Percentiles rank a stretch among this genome's conserved stretches.
Conservation (phyloP, 1,140 invertebrate species). For the Anoplolepis gracilipes region DNA sequence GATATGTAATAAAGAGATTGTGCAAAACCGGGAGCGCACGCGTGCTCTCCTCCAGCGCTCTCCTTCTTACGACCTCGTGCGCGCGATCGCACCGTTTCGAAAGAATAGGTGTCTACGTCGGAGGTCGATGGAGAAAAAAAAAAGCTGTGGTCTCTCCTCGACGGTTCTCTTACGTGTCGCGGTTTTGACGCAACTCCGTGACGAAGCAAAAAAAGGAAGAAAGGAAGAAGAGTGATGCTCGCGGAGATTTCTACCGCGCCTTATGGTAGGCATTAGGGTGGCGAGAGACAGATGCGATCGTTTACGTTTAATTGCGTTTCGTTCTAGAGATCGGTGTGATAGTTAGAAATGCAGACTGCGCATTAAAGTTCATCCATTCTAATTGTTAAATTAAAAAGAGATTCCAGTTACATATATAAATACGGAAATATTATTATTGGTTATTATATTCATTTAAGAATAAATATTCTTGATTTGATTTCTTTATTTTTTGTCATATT, state of each 20-base stretch:
- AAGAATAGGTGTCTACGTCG: constrained; percentile 51
- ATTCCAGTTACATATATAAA: not conserved
- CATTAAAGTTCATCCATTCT: not conserved
- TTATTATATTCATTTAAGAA: not conserved
- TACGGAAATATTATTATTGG: not conserved
- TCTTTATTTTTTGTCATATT: not conserved
- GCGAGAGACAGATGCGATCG: not conserved
- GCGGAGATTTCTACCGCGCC: not conserved
- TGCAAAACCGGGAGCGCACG: constrained; percentile 35
- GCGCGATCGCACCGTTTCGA: constrained; percentile 63
- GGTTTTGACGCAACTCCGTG: constrained; percentile 63
- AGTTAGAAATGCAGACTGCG: no score
- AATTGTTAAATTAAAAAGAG: not conserved
- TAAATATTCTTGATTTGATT: not conserved
- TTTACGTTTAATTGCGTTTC: constrained; percentile 9
- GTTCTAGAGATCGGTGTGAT: constrained; percentile 2
- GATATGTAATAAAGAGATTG: constrained; percentile 39
- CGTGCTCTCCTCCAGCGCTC: constrained; percentile 44
- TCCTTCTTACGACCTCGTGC: constrained; percentile 65
- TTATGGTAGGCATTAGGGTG: not conserved
- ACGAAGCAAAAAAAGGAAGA: constrained; percentile 32
- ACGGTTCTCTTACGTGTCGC: constrained; percentile 54
- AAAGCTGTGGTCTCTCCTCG: constrained; percentile 62
- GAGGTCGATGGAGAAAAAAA: constrained; percentile 61
- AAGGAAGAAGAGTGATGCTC: constrained; percentile 20